Evolutionary conservation across 2,113 vertebrate genomes (phyloP).

Genomic region (Forbesichthys agassizii): DNA sequence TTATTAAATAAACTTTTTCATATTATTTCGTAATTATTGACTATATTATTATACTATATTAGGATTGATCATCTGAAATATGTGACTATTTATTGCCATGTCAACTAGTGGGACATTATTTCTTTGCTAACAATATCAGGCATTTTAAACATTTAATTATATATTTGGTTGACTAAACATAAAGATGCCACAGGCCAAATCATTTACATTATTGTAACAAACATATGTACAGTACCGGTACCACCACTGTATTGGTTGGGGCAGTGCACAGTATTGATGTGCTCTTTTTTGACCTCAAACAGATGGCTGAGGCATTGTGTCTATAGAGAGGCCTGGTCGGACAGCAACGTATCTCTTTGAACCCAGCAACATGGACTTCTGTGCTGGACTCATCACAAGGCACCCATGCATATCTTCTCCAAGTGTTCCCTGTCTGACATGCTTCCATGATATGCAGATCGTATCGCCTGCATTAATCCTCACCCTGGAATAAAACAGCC

Average conservation of each 20-base stretch:
- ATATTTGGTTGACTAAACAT: background rate
- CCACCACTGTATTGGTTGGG: too few species aligned
- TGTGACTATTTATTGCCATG: background rate
- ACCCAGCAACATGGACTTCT: constrained; percentile 59
- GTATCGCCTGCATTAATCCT: constrained; percentile 32
- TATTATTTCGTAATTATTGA: background rate
- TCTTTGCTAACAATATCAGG: background rate
- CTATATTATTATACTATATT: background rate
- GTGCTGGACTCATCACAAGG: constrained; percentile 34
- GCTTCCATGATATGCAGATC: constrained; percentile 47
- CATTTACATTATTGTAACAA: background rate
- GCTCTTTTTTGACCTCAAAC: background rate
- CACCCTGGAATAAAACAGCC: constrained; percentile 31
- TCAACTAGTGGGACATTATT: background rate
- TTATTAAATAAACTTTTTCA: too few species aligned
- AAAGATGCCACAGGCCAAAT: constrained; percentile 2
- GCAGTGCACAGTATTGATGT: too few species aligned
- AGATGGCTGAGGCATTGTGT: constrained; percentile 20
- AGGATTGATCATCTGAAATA: background rate
- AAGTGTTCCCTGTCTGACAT: constrained; percentile 42
- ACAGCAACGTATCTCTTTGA: constrained; percentile 71
- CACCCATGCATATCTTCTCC: constrained; percentile 45
- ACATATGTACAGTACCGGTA: too few species aligned
- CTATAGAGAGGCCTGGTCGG: constrained; percentile 27
- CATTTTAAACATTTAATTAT: background rate